Conservation (phyloP, 2,888 invertebrate genomes). For the Tenthredo scrophulariae region DNA sequence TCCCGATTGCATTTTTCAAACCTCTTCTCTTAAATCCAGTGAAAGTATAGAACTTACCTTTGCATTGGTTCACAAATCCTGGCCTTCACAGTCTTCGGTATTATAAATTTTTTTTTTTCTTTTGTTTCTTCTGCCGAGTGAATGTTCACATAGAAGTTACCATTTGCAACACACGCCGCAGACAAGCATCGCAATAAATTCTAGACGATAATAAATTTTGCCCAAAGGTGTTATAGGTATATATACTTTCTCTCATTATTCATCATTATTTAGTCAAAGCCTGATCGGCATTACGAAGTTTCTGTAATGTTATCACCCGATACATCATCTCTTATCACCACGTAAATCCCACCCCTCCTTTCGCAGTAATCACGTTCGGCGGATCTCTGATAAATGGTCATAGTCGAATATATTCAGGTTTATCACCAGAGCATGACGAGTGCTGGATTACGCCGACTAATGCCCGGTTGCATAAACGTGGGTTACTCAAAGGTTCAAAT, state of each 20-base stretch:
- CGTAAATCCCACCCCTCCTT: not conserved
- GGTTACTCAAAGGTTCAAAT: too few species aligned
- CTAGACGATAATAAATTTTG: not conserved
- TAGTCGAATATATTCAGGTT: not conserved
- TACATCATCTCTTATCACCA: slow-evolving; percentile 16
- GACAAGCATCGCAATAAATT: not conserved
- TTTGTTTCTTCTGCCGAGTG: not conserved
- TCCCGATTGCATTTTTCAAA: not conserved
- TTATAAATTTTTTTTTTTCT: not conserved
- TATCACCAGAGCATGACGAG: not conserved
- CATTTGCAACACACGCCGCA: not conserved
- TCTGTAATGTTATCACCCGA: slow-evolving; percentile 15
- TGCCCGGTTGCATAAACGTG: too few species aligned
- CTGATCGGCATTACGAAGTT: not conserved
- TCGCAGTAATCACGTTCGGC: not conserved
- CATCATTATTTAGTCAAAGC: slow-evolving; percentile 5
- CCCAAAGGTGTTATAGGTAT: not conserved
- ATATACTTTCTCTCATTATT: not conserved
- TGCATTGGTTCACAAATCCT: not conserved
- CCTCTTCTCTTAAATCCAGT: not conserved
- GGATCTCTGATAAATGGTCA: not conserved
- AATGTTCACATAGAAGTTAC: not conserved
- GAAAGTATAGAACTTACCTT: not conserved
- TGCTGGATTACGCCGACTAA: too few species aligned
- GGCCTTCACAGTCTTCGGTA: not conserved